Evolutionary conservation across 2,888 invertebrate genomes (phyloP).

Genomic region (Norana najaformis): DNA sequence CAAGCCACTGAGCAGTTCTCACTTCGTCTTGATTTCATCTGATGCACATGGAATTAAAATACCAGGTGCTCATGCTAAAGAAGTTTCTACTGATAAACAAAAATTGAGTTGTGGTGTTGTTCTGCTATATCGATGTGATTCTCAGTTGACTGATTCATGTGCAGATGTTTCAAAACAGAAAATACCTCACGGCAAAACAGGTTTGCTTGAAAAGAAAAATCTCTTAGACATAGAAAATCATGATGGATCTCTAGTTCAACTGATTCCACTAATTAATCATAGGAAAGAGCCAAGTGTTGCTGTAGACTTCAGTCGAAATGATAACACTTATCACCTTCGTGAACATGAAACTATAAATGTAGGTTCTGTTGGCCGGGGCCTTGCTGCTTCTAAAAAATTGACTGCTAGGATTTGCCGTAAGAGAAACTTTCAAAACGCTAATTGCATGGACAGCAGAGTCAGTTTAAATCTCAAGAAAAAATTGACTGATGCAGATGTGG

Average conservation of each 20-base stretch:
- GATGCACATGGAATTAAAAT: neutral
- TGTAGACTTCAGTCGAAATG: neutral
- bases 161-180: neutral
- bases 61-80: neutral
- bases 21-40: neutral
- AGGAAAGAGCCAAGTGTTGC: neutral
- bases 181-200: neutral
- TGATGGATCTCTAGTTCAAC: neutral
- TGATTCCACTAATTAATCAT: neutral
- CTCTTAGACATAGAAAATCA: neutral
- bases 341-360: neutral
- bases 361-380: neutral
- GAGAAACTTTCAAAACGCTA: neutral
- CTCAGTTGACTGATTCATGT: neutral
- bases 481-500: conserved; percentile 2
- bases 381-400: no score
- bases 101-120: neutral
- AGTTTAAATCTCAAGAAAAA: neutral
- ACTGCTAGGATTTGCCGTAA: neutral
- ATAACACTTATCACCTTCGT: neutral
- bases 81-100: neutral
- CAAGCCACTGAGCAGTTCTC: neutral
- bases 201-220: neutral
- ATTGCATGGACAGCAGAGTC: no score
- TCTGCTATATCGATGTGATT: neutral